Conservation (phyloP, 2,113 vertebrate genomes). For the Pluvialis apricaria region DNA sequence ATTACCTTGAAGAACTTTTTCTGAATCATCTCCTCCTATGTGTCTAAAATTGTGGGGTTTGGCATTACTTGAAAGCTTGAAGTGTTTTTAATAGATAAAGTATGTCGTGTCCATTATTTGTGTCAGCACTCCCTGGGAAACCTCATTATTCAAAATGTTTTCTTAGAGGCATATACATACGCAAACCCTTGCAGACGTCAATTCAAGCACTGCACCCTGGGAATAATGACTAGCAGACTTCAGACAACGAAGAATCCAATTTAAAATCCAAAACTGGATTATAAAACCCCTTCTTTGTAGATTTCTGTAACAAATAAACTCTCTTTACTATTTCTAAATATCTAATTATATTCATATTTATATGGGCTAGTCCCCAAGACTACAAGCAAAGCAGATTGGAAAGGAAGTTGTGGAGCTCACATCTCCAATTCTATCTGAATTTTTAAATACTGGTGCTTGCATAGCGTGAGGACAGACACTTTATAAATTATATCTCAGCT, state of each 20-base stretch:
- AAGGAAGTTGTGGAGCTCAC: background rate
- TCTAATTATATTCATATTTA: constrained; percentile 5
- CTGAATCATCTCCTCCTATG: constrained; percentile 36
- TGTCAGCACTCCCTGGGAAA: constrained; percentile 28
- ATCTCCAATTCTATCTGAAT: background rate
- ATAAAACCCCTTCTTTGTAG: background rate
- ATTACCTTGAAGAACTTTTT: background rate
- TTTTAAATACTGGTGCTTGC: background rate
- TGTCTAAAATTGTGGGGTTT: constrained; percentile 17
- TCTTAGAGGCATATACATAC: background rate
- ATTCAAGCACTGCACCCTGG: constrained; percentile 16
- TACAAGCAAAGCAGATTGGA: background rate
- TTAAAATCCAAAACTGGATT: constrained; percentile 30
- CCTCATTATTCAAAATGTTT: constrained; percentile 19
- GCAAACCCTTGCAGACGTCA: constrained; percentile 13
- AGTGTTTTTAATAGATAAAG: constrained; percentile 50
- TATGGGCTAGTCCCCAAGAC: background rate
- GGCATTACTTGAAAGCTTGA: constrained; percentile 26
- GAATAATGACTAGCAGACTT: constrained; percentile 32
- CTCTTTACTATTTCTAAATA: background rate
- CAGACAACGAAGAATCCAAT: constrained; percentile 25
- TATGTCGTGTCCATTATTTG: constrained; percentile 50
- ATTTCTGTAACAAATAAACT: background rate
- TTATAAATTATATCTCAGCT: background rate
- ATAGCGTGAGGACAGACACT: background rate